These are phyloP conservation scores for Ciconia nigra DNA, from an alignment of 2,797 vertebrate genomes.

Conservation along the genomic window DNA sequence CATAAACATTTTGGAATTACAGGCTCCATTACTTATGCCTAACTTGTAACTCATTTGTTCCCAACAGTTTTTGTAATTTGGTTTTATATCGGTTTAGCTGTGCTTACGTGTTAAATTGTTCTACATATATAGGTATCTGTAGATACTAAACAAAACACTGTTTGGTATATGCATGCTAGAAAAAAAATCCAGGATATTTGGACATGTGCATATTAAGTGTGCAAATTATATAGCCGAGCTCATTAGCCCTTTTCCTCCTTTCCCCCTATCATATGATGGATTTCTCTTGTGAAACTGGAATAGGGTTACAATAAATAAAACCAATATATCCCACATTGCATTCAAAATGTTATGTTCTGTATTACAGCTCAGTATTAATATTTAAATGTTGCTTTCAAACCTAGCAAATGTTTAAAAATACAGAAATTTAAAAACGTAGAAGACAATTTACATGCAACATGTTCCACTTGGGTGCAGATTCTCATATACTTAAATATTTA, in stretches of 20 bases:
- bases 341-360: background rate
- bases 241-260: slow-evolving; percentile 24
- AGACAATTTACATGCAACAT: slow-evolving; percentile 16
- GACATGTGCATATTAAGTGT: background rate
- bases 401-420: background rate
- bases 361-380: background rate
- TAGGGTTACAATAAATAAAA: background rate
- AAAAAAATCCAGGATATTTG: background rate
- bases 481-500: slow-evolving; percentile 4
- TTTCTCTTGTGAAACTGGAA: background rate
- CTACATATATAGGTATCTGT: background rate
- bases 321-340: background rate
- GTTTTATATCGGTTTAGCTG: background rate
- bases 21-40: background rate
- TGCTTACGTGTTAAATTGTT: background rate
- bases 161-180: background rate
- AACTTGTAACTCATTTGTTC: background rate
- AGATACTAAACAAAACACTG: background rate
- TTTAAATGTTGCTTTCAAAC: background rate
- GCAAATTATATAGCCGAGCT: background rate
- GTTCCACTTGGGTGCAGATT: slow-evolving; percentile 12
- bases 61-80: background rate
- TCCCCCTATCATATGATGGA: background rate
- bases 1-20: background rate
- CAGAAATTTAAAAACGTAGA: background rate